A percentile compares a stretch with the other conserved stretches of the same genome.
These are phyloP conservation scores for Mesembrinibis cayennensis DNA, from an alignment of 2,113 vertebrate species.

Conservation along the genomic window DNA sequence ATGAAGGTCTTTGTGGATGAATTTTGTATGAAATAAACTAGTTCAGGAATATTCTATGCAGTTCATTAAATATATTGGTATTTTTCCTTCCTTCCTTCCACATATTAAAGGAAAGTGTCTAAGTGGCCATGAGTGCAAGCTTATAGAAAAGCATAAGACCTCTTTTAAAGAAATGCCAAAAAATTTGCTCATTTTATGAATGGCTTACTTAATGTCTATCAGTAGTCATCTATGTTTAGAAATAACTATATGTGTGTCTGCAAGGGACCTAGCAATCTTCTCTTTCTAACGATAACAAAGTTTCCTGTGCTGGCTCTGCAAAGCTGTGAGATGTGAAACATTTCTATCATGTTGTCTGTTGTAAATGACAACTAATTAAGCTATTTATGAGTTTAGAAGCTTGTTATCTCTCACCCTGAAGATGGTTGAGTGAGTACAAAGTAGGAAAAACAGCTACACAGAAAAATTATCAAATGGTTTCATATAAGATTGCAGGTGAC, in stretches of 20 bases:
- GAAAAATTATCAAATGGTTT: neutral
- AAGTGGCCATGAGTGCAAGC: neutral
- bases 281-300: neutral
- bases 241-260: neutral
- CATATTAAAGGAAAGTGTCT: neutral
- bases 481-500: neutral
- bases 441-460: neutral
- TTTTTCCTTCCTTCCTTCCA: neutral
- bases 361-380: neutral
- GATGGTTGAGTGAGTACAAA: neutral
- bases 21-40: neutral
- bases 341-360: neutral
- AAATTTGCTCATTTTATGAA: neutral
- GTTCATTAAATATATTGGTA: neutral
- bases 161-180: neutral
- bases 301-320: neutral
- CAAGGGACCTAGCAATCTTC: neutral
- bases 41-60: neutral
- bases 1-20: neutral
- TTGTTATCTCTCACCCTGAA: neutral
- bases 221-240: neutral
- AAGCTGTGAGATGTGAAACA: neutral
- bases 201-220: neutral
- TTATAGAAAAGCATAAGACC: neutral
- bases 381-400: neutral